Evolutionary conservation across 1,140 invertebrate genomes (phyloP).

Genomic region (Myzus persicae): DNA sequence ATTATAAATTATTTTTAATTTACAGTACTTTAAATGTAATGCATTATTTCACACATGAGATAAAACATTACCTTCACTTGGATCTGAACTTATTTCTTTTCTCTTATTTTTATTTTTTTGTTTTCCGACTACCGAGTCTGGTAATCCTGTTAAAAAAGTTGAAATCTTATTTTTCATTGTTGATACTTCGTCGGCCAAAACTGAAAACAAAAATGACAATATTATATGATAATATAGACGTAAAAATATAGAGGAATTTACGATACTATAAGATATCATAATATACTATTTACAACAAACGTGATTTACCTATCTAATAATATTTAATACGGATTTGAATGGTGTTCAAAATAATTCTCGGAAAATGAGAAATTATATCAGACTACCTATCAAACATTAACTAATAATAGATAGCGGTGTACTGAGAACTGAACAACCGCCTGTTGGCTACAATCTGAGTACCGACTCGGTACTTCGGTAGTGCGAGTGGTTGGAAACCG

Average conservation of each 20-base stretch:
- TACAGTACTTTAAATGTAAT: no score
- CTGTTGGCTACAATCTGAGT: no score
- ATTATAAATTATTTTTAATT: no score
- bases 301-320: background rate
- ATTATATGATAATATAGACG: background rate
- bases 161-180: slow-evolving; percentile 10
- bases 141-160: background rate
- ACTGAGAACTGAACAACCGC: background rate
- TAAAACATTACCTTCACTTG: background rate
- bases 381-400: background rate
- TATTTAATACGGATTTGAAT: background rate
- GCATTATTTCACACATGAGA: no score
- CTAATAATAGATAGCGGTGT: background rate
- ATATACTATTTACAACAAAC: no score
- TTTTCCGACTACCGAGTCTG: background rate
- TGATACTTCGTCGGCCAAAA: background rate
- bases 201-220: background rate
- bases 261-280: no score
- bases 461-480: no score
- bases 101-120: background rate
- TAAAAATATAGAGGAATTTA: background rate
- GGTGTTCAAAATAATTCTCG: background rate
- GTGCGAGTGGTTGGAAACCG: no score
- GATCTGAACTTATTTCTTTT: background rate
- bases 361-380: background rate